phyloP scores from a whole-genome alignment of 2,113 vertebrate genomes.

The Brachypteracias leptosomus region DNA sequence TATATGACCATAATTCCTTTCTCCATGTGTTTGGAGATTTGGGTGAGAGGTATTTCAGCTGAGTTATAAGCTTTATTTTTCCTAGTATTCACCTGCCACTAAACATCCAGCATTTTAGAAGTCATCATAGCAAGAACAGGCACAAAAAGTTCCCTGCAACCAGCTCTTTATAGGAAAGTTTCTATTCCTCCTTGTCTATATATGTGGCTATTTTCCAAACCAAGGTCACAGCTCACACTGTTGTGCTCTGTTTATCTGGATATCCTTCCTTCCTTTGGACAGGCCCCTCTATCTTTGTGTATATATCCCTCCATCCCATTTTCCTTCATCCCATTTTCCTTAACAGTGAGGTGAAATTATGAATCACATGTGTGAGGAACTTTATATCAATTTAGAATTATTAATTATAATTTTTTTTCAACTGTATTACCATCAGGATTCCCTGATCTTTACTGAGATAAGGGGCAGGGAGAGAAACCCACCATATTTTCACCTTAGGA shows the following conservation, averaged over 20 bases:
- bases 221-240: neutral
- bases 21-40: neutral
- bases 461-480: neutral
- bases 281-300: neutral
- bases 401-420: neutral
- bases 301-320: neutral
- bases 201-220: neutral
- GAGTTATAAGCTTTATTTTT: neutral
- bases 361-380: fast-evolving
- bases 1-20: neutral
- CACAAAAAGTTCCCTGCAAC: neutral
- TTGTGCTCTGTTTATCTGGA: neutral
- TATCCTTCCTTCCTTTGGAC: neutral
- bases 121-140: neutral
- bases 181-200: neutral
- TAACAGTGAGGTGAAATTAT: neutral
- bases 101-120: neutral
- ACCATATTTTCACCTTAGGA: neutral
- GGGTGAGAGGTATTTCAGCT: neutral
- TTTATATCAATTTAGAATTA: neutral
- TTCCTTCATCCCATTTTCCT: neutral
- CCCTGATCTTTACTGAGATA: neutral
- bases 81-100: neutral
- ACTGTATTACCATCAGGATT: neutral
- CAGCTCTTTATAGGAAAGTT: neutral